Percentiles rank a stretch among this genome's conserved stretches.
These are phyloP conservation scores for Psix sp. DNA, from an alignment of 1,140 invertebrate species.

Conservation along the genomic window DNA sequence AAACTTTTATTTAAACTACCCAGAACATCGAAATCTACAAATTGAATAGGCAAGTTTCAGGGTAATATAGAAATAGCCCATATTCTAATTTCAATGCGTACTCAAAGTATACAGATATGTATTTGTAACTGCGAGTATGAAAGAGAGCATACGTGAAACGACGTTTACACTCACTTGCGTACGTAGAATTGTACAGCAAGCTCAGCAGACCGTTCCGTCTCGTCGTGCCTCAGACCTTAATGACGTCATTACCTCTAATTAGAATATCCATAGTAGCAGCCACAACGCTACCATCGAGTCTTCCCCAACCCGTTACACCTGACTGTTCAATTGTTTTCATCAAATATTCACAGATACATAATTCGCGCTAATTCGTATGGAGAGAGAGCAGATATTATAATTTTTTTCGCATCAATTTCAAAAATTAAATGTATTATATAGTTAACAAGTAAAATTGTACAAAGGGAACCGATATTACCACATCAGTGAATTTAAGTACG, in stretches of 20 bases:
- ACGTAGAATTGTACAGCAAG: slow-evolving; percentile 65
- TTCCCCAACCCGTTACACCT: slow-evolving; percentile 65
- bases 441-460: too few species aligned
- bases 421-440: too few species aligned
- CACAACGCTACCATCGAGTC: slow-evolving; percentile 29
- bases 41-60: slow-evolving; percentile 7
- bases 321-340: slow-evolving; percentile 42
- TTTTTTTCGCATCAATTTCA: too few species aligned
- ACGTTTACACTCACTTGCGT: slow-evolving; percentile 43
- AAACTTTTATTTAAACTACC: too few species aligned
- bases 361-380: background rate
- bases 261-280: slow-evolving; percentile 68
- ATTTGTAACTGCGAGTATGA: too few species aligned
- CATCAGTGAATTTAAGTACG: too few species aligned
- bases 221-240: slow-evolving; percentile 73
- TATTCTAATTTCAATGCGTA: slow-evolving; percentile 18
- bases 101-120: slow-evolving; percentile 22
- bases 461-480: too few species aligned
- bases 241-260: slow-evolving; percentile 76
- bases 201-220: slow-evolving; percentile 72
- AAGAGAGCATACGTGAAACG: slow-evolving; percentile 10
- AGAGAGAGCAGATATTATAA: too few species aligned
- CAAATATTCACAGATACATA: slow-evolving; percentile 10
- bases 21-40: slow-evolving; percentile 13
- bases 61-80: slow-evolving; percentile 1